A percentile compares a stretch with the other conserved stretches of the same genome.
Evolutionary conservation across 1,140 invertebrate genomes (phyloP).

Genomic region (Bombus difficillimus): DNA sequence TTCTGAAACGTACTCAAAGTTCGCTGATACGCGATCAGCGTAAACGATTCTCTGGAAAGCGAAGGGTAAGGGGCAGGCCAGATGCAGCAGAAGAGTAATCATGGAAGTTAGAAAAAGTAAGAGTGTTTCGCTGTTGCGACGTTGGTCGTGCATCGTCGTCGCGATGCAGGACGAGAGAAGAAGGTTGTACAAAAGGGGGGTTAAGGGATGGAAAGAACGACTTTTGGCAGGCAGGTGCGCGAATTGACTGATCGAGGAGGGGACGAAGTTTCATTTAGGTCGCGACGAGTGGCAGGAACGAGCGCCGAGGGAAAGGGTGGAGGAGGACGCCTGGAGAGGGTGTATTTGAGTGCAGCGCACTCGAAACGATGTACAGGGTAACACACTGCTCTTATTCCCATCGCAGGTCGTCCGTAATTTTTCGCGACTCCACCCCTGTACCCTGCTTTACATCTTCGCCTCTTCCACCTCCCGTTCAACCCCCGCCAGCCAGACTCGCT

Average conservation of each 20-base stretch:
- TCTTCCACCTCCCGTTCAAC: neutral
- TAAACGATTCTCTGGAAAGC: neutral
- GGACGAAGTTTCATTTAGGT: conserved; percentile 56
- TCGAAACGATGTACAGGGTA: conserved; percentile 59
- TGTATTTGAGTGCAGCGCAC: conserved; percentile 54
- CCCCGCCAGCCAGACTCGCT: neutral
- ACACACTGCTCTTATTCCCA: conserved; percentile 60
- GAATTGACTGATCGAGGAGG: conserved; percentile 41
- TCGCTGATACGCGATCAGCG: neutral
- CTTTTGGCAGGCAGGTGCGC: conserved; percentile 42
- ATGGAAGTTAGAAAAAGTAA: neutral
- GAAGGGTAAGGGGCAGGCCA: no score
- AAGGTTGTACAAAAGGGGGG: no score
- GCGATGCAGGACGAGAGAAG: no score
- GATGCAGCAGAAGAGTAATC: neutral
- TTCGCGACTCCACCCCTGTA: conserved; percentile 46
- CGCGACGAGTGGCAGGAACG: conserved; percentile 51
- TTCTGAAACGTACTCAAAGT: no score
- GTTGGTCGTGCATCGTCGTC: no score
- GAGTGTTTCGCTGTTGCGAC: neutral
- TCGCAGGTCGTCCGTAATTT: conserved; percentile 55
- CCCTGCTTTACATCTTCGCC: conserved; percentile 46
- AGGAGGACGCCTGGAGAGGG: conserved; percentile 36
- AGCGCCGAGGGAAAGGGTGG: conserved; percentile 20
- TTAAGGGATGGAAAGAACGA: neutral